Base-by-base conservation (phyloP, 2,888 invertebrate species). In the Serripes groenlandicus region DNA sequence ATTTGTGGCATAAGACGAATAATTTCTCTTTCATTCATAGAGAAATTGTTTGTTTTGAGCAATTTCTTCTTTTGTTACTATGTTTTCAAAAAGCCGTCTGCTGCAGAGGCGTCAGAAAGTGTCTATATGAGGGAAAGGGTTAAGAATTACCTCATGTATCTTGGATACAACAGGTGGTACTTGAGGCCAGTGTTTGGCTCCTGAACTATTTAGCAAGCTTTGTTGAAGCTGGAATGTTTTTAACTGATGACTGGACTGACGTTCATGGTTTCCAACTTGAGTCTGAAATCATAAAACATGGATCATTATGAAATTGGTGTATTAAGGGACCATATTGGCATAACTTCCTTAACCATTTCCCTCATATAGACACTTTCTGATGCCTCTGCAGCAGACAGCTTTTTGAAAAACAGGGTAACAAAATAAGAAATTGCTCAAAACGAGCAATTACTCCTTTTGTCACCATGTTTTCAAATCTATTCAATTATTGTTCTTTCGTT, bases 141-240 rank as follows among this genome's bases (percentile, higher is more conserved):
- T n/a, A n/a, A n/a, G n/a, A n/a, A 49, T 72, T 71, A 80, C 79
- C 75, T 80, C 79, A 34, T 69, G 70, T 64, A 73, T n/a, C 56
- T 70, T 75, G n/a, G 28, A 28, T 37, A 49, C n/a, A n/a, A 21
- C 68, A 30, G 69, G 52, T 30, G 54, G 56, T 35, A 28, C 42
- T 34, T 68, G 54, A 30, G 54, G 37, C 60, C 75, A 72, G 73
- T 34, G 75, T 56, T 56, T 74, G 28, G 74, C 60, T 28, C 56
- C 78, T 60, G 72, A 62, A 26, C 70, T 70, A 32, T 35, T 64
- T 49, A 81, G 73, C 35, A 79, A 52, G 15, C 75, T 49, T 9
- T 83, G 86, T n/a, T 86, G 80, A 28, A 86, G 71, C 58, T 83
- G 86, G 81, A 86, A 86, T 76, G 86, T 86, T 42, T 76, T 75